A percentile compares a stretch with the other conserved stretches of the same genome.
Conservation (phyloP, 2,113 vertebrate genomes). For the Mustelus asterias region DNA sequence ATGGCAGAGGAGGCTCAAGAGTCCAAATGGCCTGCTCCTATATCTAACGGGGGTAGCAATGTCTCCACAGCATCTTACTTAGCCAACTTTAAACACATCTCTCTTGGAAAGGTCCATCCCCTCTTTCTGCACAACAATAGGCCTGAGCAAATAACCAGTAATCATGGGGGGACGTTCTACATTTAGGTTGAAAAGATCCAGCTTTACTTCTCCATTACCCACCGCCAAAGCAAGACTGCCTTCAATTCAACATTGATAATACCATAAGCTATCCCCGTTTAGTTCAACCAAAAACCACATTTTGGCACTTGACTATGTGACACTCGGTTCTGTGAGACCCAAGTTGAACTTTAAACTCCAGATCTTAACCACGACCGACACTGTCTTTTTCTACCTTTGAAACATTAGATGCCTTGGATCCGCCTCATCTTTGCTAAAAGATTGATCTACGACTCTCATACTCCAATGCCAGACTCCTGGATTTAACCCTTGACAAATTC, state of each 20-base stretch:
- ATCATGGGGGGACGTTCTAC: too few species aligned
- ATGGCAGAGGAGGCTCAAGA: too few species aligned
- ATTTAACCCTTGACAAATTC: neutral
- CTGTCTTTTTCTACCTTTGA: neutral
- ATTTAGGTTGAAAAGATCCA: too few species aligned
- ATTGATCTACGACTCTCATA: neutral
- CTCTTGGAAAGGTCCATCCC: too few species aligned
- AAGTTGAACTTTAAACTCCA: neutral
- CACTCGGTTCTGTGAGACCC: too few species aligned
- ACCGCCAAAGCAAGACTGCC: neutral
- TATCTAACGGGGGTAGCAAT: too few species aligned
- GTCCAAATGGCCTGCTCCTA: too few species aligned
- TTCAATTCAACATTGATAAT: neutral
- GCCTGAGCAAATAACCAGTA: too few species aligned
- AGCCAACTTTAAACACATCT: too few species aligned
- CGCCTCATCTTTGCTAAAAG: neutral
- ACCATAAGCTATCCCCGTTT: neutral
- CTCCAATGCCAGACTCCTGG: neutral
- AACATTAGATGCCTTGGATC: neutral
- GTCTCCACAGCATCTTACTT: too few species aligned
- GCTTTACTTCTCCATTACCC: too few species aligned
- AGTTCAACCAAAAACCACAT: neutral
- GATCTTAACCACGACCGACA: neutral
- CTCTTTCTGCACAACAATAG: too few species aligned
- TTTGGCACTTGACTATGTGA: neutral